Conservation (phyloP, 1,140 invertebrate species). For the Zelostemma sp. region DNA sequence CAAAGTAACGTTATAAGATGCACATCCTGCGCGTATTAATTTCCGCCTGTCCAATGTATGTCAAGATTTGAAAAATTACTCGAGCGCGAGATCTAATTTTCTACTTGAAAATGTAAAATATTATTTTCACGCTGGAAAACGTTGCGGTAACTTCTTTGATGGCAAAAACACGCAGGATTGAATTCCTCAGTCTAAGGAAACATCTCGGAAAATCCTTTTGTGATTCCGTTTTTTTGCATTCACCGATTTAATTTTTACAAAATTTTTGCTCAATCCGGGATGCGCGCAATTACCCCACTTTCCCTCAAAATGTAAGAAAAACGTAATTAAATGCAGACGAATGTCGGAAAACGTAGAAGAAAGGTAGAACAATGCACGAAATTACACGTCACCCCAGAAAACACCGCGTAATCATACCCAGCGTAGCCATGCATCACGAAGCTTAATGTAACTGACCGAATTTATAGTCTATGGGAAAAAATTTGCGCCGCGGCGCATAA, state of each 20-base stretch:
- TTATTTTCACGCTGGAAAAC: too few relatives aligned
- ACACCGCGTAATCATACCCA: slow-evolving; percentile 16
- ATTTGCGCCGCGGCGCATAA: neutral
- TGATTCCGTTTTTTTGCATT: too few relatives aligned
- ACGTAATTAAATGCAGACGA: too few relatives aligned
- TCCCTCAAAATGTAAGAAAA: too few relatives aligned
- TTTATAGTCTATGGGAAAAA: neutral
- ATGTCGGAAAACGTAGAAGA: neutral
- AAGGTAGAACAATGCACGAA: slow-evolving; percentile 25
- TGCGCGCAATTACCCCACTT: too few relatives aligned
- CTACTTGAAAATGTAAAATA: neutral
- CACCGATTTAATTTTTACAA: too few relatives aligned
- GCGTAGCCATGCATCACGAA: neutral
- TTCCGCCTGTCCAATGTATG: slow-evolving; percentile 33
- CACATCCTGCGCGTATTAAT: slow-evolving; percentile 42
- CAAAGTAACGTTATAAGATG: slow-evolving; percentile 39
- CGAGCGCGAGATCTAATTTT: slow-evolving; percentile 22
- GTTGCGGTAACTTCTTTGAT: too few relatives aligned
- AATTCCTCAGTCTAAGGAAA: too few relatives aligned
- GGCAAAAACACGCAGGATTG: too few relatives aligned
- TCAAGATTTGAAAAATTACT: slow-evolving; percentile 12
- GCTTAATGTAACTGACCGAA: slow-evolving; percentile 5
- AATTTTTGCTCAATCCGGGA: too few relatives aligned
- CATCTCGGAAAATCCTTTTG: too few relatives aligned
- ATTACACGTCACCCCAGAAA: slow-evolving; percentile 23